Evolutionary conservation across 1,140 invertebrate genomes (phyloP).

Genomic region (Heliconius hewitsoni): DNA sequence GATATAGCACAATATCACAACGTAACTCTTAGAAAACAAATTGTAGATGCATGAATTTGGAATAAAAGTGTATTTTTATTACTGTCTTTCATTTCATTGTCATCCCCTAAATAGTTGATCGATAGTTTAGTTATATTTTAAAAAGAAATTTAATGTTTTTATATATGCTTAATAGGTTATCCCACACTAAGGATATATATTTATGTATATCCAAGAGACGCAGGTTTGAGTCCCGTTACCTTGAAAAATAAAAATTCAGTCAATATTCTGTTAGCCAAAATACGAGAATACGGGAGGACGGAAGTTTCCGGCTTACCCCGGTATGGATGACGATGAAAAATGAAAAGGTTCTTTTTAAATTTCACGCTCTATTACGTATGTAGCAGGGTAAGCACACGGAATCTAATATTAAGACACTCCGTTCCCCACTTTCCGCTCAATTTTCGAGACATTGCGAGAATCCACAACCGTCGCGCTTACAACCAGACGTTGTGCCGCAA

Average conservation of each 20-base stretch:
- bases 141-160: neutral
- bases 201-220: no score
- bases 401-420: neutral
- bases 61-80: slow-evolving; percentile 77
- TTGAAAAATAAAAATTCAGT: no score
- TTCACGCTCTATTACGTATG: neutral
- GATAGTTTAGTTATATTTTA: no score
- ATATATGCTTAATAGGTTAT: no score
- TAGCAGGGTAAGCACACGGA: no score
- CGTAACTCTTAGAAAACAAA: slow-evolving; percentile 73
- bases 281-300: no score
- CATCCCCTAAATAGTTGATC: neutral
- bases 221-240: no score
- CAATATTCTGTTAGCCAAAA: no score
- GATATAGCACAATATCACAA: slow-evolving; percentile 69
- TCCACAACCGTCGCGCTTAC: no score
- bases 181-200: no score
- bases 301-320: no score
- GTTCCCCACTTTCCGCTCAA: neutral
- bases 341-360: neutral
- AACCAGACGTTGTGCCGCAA: neutral
- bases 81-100: slow-evolving; percentile 51
- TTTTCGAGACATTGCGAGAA: neutral
- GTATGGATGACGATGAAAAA: no score
- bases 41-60: slow-evolving; percentile 76